Base-by-base conservation (phyloP, 2,797 vertebrate species). In the Simalia tracyae region DNA sequence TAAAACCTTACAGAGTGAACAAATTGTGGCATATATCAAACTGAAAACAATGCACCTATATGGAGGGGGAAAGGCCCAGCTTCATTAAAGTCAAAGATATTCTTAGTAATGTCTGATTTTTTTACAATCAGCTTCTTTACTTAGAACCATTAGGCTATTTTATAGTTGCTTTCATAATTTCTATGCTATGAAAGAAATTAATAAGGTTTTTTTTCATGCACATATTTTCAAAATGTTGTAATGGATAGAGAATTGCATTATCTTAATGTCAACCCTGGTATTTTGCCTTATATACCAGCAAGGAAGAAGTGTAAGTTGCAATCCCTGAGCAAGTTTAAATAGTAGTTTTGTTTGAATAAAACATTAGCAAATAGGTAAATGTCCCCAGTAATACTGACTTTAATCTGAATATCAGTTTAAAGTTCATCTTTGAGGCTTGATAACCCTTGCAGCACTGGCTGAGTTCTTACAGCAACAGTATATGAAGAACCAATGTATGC, bases 351-450 rank as follows among this genome's bases (percentile, higher is more conserved):
- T 92, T 94, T 85, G 93, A 91, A 94, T 90, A 93, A 89, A 88
- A 89, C 61, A 57, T 91, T 5, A 91, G 76, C 56, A 17, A 93
- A 81, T 19, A 87, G 31, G 68, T 14, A 36, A 60, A 64, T 63
- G 36, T 92, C 85, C 89, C 17, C 56, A 26, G 54, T 19, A 87
- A 28, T 36, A 90, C 84, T 10, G 85, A 8, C 10, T 56, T 66
- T 95, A 92, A 86, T 89, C 90, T 92, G 72, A 36, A 85, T 91
- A 92, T 92, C 90, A 15, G 61, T 54, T n/a, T n/a, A 94, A 91
- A 85, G 86, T 50, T 94, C 89, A 89, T 64, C 86, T 92, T 94
- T 93, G 86, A 91, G 36, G 87, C 94, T 36, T 92, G 93, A 92
- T 92, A 87, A 68, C 54, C 84, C 17, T 90, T 89, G 50, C 93